Percentiles rank a stretch among this genome's conserved stretches.
Evolutionary conservation across 2,888 invertebrate species (phyloP).

Genomic region (Drosophila fulvimacula): DNA sequence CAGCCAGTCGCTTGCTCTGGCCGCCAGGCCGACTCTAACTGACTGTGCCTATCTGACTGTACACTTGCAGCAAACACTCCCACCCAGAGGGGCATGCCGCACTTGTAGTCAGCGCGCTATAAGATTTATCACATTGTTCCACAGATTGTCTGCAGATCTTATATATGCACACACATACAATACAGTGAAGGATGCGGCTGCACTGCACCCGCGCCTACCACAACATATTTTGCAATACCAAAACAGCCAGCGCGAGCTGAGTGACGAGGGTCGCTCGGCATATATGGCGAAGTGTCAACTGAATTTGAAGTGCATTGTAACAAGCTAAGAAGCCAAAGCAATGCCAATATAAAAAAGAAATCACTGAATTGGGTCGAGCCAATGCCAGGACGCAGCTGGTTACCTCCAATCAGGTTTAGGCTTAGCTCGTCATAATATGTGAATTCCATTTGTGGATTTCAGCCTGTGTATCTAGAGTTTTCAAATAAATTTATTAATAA

Average conservation of each 20-base stretch:
- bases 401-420: too few species aligned
- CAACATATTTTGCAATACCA: constrained; percentile 41
- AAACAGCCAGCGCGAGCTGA: constrained; percentile 43
- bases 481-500: too few species aligned
- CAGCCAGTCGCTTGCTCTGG: constrained; percentile 7
- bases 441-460: too few species aligned
- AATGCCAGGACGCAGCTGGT: too few species aligned
- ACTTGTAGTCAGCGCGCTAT: constrained; percentile 66
- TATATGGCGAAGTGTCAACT: constrained; percentile 3
- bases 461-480: too few species aligned
- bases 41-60: constrained; percentile 48
- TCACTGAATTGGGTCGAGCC: not conserved
- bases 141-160: constrained; percentile 80
- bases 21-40: constrained; percentile 34
- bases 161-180: constrained; percentile 38
- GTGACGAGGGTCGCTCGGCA: constrained; percentile 50
- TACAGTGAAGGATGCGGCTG: constrained; percentile 38
- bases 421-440: too few species aligned
- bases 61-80: constrained; percentile 76
- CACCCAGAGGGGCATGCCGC: constrained; percentile 73
- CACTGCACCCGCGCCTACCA: constrained; percentile 75
- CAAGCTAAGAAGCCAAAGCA: not conserved
- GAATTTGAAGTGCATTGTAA: not conserved
- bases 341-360: not conserved
- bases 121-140: constrained; percentile 83